These are phyloP conservation scores for Tipula confusa DNA, from an alignment of 2,888 invertebrate genomes.

Conservation along the genomic window DNA sequence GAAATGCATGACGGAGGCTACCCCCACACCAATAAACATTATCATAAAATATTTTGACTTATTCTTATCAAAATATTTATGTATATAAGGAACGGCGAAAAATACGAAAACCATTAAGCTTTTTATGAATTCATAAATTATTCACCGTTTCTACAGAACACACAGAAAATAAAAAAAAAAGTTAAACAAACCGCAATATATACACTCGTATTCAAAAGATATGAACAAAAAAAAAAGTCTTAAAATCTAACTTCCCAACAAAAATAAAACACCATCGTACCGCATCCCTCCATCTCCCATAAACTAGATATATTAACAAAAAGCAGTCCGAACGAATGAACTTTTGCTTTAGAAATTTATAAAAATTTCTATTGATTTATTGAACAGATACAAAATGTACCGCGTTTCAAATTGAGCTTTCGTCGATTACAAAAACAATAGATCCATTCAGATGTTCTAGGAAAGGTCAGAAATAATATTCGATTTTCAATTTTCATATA, in stretches of 20 bases:
- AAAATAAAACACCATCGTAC: too few relatives aligned
- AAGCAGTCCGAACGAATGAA: not conserved
- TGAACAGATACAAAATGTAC: not conserved
- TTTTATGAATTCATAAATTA: conserved; percentile 25
- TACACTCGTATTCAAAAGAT: not conserved
- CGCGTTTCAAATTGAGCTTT: not conserved
- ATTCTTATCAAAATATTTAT: conserved; percentile 25
- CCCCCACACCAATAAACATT: not conserved
- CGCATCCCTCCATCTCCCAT: too few relatives aligned
- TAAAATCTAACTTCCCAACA: not conserved
- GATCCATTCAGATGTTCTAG: not conserved
- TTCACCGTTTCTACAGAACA: not conserved
- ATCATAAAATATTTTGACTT: conserved; percentile 3
- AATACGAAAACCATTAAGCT: not conserved
- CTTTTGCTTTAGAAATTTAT: not conserved
- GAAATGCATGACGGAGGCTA: not conserved
- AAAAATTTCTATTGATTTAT: not conserved
- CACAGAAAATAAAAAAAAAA: not conserved
- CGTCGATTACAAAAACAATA: not conserved
- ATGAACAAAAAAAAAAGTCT: not conserved
- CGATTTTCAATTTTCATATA: conserved; percentile 15
- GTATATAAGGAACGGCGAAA: not conserved
- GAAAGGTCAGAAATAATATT: not conserved
- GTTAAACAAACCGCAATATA: not conserved
- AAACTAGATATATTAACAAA: not conserved